Conservation (phyloP, 2,888 invertebrate genomes). For the Crioceris asparagi region DNA sequence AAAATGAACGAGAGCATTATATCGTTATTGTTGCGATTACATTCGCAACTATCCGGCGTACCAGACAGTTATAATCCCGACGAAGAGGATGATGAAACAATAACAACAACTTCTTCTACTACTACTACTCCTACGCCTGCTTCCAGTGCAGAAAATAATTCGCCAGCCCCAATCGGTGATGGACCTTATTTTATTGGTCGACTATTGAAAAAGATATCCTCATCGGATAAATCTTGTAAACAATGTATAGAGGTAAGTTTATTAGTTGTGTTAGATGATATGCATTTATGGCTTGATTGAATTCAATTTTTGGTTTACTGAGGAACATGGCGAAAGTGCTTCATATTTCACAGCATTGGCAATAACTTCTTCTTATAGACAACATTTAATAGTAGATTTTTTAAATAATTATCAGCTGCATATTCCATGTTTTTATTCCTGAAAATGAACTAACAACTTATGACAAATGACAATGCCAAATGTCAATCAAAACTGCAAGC, state of each 20-base stretch:
- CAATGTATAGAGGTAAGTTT: conserved; percentile 44
- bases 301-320: too few relatives aligned
- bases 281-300: background rate
- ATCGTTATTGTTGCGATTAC: conserved; percentile 79
- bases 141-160: conserved; percentile 5
- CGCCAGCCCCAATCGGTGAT: conserved; percentile 55
- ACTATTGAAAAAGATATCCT: conserved; percentile 64
- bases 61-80: conserved; percentile 62
- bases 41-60: conserved; percentile 76
- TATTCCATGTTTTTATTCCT: too few relatives aligned
- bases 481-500: too few relatives aligned
- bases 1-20: conserved; percentile 78
- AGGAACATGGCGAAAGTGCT: too few relatives aligned
- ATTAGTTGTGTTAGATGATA: background rate
- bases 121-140: conserved; percentile 5
- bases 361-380: background rate
- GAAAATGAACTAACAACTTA: too few relatives aligned
- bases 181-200: conserved; percentile 80
- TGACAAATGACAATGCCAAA: too few relatives aligned
- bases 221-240: conserved; percentile 58
- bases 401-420: background rate
- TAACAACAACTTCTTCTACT: too few relatives aligned
- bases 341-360: too few relatives aligned
- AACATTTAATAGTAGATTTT: background rate
- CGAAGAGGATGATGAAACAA: conserved; percentile 36